Conservation (phyloP, 2,888 invertebrate species). For the Clusia tigrina region DNA sequence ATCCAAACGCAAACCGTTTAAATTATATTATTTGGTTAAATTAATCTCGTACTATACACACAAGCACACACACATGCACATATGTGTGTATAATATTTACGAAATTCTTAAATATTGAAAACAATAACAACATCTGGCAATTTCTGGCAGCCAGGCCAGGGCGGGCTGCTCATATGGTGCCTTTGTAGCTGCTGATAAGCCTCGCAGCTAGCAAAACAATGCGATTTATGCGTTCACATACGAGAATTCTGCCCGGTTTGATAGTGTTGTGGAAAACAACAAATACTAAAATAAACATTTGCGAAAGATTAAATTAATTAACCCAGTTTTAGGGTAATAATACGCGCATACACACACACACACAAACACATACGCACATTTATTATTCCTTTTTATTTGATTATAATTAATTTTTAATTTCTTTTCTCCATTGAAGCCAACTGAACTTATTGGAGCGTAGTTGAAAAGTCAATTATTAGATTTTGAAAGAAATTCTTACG, state of each 20-base stretch:
- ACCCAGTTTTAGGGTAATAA: conserved; percentile 12
- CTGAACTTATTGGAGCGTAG: too few species aligned
- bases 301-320: conserved; percentile 16
- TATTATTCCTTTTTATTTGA: neutral
- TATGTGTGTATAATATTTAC: neutral
- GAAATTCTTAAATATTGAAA: too few species aligned
- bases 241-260: neutral
- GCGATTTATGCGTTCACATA: conserved; percentile 1
- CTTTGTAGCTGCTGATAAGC: neutral
- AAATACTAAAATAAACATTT: conserved; percentile 14
- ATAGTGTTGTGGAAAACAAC: neutral
- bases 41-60: neutral
- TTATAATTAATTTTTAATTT: neutral
- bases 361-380: too few species aligned
- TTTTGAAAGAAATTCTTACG: too few species aligned
- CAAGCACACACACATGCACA: neutral
- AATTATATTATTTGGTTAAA: neutral
- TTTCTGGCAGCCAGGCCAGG: neutral
- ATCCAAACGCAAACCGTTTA: neutral
- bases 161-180: neutral
- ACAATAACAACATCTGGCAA: conserved; percentile 14
- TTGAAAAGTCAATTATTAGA: too few species aligned
- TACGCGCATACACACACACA: too few species aligned
- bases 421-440: too few species aligned
- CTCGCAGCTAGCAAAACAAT: neutral